phyloP scores from a whole-genome alignment of 2,797 vertebrate species.

The Varecia variegata region DNA sequence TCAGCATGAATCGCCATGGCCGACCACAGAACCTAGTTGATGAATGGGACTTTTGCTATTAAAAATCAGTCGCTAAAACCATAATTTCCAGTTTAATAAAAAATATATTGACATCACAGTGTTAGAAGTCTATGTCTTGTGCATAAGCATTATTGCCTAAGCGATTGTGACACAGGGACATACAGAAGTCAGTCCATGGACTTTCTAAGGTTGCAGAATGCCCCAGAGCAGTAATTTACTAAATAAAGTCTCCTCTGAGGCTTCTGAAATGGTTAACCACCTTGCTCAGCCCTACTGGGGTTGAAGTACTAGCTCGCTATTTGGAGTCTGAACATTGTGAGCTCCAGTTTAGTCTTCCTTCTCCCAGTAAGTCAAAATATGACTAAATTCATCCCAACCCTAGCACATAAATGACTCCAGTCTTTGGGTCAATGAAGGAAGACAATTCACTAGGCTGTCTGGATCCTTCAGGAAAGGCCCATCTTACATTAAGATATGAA shows the following conservation, averaged over 20 bases:
- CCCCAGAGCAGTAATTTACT: not conserved
- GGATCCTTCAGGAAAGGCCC: not conserved
- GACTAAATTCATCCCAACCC: not conserved
- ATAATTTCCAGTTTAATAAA: not conserved
- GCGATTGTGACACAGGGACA: not conserved
- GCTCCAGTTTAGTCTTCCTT: not conserved
- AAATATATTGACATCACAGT: slow-evolving; percentile 13
- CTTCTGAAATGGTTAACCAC: not conserved
- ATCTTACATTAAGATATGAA: not conserved
- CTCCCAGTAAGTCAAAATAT: not conserved
- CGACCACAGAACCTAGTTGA: slow-evolving; percentile 27
- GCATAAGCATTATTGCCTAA: not conserved
- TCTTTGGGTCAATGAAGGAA: not conserved
- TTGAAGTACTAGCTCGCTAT: not conserved
- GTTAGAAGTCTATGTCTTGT: slow-evolving; percentile 13
- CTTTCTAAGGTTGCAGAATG: not conserved
- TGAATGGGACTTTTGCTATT: slow-evolving; percentile 52
- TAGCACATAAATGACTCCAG: not conserved
- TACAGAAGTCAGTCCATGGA: not conserved
- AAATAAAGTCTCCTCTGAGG: not conserved
- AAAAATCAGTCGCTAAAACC: slow-evolving; percentile 59
- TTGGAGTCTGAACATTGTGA: not conserved
- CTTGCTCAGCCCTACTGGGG: not conserved
- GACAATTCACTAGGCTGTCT: not conserved
- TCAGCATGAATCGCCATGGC: slow-evolving; percentile 32